These are phyloP conservation scores for Brachyistius frenatus DNA, from an alignment of 2,113 vertebrate genomes.

Conservation along the genomic window DNA sequence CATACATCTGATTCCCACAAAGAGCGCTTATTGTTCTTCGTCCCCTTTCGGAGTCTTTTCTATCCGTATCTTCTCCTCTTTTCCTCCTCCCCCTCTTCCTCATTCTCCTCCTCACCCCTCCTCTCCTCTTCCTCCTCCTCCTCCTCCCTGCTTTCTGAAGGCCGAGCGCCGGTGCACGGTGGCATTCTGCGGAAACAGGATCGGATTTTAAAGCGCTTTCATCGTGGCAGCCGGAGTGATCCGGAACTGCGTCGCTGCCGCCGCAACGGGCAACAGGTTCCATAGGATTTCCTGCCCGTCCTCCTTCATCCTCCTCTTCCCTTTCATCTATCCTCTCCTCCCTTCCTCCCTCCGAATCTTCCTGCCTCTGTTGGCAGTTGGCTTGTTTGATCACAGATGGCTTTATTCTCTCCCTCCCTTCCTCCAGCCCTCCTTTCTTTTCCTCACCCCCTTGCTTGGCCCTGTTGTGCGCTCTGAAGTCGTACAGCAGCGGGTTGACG, in stretches of 20 bases:
- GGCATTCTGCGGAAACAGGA: conserved; percentile 54
- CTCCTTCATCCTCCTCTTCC: conserved; percentile 59
- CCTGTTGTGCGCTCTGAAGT: conserved; percentile 76
- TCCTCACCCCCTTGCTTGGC: conserved; percentile 39
- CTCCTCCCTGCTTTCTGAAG: conserved; percentile 46
- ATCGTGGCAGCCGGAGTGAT: conserved; percentile 46
- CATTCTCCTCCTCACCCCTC: conserved; percentile 58
- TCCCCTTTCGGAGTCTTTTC: conserved; percentile 46
- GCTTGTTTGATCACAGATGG: conserved; percentile 71
- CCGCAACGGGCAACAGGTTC: conserved; percentile 55
- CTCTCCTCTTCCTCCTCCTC: conserved; percentile 62
- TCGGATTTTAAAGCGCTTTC: conserved; percentile 64
- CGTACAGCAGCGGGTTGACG: conserved; percentile 77
- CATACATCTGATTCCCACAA: conserved; percentile 49
- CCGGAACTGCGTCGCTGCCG: conserved; percentile 4
- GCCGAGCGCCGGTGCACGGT: conserved; percentile 1
- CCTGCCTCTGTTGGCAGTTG: conserved; percentile 60
- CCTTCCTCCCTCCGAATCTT: conserved; percentile 50
- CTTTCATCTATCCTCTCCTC: conserved; percentile 69
- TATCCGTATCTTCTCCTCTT: conserved; percentile 41
- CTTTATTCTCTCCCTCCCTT: conserved; percentile 59
- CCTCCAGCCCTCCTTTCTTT: conserved; percentile 50
- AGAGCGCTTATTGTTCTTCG: conserved; percentile 36
- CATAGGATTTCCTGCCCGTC: conserved; percentile 70
- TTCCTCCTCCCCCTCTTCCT: conserved; percentile 65